phyloP scores from a whole-genome alignment of 2,888 invertebrate species.

The Tupiocoris notatus region DNA sequence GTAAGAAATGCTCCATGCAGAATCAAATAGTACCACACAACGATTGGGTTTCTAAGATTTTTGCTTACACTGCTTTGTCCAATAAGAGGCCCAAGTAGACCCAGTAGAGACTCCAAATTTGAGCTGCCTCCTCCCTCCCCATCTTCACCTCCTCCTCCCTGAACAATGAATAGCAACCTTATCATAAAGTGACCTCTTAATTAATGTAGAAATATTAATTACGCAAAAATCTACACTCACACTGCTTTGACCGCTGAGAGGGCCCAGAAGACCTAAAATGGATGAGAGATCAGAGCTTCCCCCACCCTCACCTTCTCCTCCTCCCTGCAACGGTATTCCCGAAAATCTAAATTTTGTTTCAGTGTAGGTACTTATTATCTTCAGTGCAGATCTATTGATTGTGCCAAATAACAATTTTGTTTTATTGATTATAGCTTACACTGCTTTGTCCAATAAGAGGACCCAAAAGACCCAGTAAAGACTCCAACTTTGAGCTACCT shows the following conservation, averaged over 20 bases:
- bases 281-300: slow-evolving; percentile 46
- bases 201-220: too few relatives aligned
- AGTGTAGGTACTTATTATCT: too few relatives aligned
- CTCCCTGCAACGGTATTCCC: slow-evolving; percentile 11
- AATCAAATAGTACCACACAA: too few relatives aligned
- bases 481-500: slow-evolving; percentile 46
- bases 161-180: too few relatives aligned
- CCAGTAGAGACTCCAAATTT: slow-evolving; percentile 34
- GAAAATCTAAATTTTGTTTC: too few relatives aligned
- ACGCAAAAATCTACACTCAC: too few relatives aligned
- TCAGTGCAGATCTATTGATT: too few relatives aligned
- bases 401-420: too few relatives aligned
- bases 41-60: too few relatives aligned
- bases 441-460: slow-evolving; percentile 47
- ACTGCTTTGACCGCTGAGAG: slow-evolving; percentile 46
- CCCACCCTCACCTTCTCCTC: slow-evolving; percentile 44
- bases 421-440: too few relatives aligned
- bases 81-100: slow-evolving; percentile 38
- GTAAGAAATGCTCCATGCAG: too few relatives aligned
- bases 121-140: slow-evolving; percentile 43
- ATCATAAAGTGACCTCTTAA: too few relatives aligned
- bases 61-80: slow-evolving; percentile 40
- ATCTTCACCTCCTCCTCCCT: slow-evolving; percentile 24
- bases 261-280: slow-evolving; percentile 42
- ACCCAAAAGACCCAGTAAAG: slow-evolving; percentile 43